phyloP scores from a whole-genome alignment of 2,888 invertebrate species.

The Xylocampa areola region DNA sequence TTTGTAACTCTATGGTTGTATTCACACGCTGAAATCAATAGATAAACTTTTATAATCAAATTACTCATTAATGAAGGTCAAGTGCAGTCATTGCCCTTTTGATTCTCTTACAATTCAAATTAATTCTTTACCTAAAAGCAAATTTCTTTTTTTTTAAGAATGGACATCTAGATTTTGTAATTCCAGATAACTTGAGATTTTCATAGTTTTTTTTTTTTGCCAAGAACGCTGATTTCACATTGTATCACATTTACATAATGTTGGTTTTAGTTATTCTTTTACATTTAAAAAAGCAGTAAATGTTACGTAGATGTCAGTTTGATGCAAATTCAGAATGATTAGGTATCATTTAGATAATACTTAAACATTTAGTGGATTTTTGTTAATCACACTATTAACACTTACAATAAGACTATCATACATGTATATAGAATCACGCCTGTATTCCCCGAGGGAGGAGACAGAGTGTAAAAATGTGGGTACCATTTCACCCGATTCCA shows the following conservation, averaged over 20 bases:
- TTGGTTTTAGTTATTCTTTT: not conserved
- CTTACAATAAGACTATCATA: too few species aligned
- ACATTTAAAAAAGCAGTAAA: conserved; percentile 11
- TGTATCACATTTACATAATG: conserved; percentile 14
- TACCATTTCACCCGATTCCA: too few species aligned
- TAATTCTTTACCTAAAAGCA: conserved; percentile 20
- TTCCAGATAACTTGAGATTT: conserved; percentile 1
- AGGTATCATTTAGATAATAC: conserved; percentile 6
- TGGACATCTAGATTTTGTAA: not conserved
- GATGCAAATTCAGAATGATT: conserved; percentile 13
- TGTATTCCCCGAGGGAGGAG: too few species aligned
- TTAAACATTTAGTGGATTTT: not conserved
- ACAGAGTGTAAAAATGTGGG: too few species aligned
- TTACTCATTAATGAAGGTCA: too few species aligned
- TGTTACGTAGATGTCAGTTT: conserved; percentile 3
- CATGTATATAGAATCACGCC: too few species aligned
- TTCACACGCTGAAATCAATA: too few species aligned
- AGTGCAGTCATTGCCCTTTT: not conserved
- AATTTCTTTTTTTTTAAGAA: conserved; percentile 1
- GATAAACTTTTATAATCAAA: too few species aligned
- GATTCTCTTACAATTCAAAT: conserved; percentile 10
- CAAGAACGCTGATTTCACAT: conserved; percentile 12
- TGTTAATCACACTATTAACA: too few species aligned
- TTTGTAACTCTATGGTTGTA: too few species aligned
- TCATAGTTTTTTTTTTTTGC: conserved; percentile 4